A percentile compares a stretch with the other conserved stretches of the same genome.
Evolutionary conservation across 2,113 vertebrate genomes (phyloP).

Genomic region (Lates calcarifer): DNA sequence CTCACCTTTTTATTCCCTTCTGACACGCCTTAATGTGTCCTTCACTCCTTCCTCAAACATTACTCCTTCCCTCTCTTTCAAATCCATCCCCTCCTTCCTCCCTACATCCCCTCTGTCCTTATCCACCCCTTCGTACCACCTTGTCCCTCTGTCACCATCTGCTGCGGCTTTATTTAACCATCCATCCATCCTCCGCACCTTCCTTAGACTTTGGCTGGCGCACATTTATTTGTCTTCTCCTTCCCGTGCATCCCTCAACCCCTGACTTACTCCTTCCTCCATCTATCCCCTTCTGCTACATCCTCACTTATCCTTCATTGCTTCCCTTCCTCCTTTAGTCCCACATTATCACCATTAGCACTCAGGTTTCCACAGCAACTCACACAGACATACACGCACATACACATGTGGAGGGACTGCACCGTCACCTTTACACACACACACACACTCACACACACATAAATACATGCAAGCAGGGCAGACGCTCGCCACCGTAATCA

Average conservation of each 20-base stretch:
- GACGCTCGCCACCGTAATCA: slow-evolving; percentile 66
- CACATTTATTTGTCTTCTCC: slow-evolving; percentile 28
- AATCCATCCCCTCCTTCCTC: not conserved
- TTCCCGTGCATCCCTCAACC: slow-evolving; percentile 31
- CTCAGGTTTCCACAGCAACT: slow-evolving; percentile 58
- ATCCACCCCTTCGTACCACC: slow-evolving; percentile 35
- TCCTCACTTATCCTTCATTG: slow-evolving; percentile 52
- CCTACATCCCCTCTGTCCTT: not conserved
- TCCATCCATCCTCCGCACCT: slow-evolving; percentile 48
- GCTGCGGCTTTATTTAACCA: slow-evolving; percentile 54
- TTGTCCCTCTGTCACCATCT: slow-evolving; percentile 45
- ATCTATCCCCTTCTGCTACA: slow-evolving; percentile 41
- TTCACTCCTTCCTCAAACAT: not conserved
- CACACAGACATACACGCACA: slow-evolving; percentile 46
- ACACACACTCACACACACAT: slow-evolving; percentile 4
- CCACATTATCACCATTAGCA: slow-evolving; percentile 45
- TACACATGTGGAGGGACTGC: slow-evolving; percentile 33
- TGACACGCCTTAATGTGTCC: no score
- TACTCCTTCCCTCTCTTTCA: not conserved
- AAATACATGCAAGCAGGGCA: slow-evolving; percentile 38
- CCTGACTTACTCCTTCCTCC: slow-evolving; percentile 2
- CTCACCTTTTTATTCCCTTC: no score
- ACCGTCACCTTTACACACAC: slow-evolving; percentile 43
- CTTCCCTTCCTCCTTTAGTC: slow-evolving; percentile 32
- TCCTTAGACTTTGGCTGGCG: slow-evolving; percentile 28